Evolutionary conservation across 2,797 vertebrate genomes (phyloP).

Genomic region (Buphagus erythrorhynchus): DNA sequence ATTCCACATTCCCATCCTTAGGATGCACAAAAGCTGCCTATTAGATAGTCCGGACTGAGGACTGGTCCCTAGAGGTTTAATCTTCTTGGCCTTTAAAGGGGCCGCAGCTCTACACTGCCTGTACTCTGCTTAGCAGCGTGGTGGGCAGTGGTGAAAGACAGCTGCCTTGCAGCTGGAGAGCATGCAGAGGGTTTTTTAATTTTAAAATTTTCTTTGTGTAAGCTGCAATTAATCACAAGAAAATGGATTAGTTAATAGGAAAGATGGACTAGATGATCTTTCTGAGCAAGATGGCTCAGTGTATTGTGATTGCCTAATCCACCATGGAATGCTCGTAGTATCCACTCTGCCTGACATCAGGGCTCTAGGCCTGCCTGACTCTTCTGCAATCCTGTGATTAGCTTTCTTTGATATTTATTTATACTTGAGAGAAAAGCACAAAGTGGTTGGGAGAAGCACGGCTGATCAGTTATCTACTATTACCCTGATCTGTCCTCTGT

Average conservation of each 20-base stretch:
- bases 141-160: neutral
- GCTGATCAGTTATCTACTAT: neutral
- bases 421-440: neutral
- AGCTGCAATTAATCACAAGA: neutral
- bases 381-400: neutral
- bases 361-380: neutral
- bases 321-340: neutral
- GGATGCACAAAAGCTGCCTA: neutral
- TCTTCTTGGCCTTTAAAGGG: neutral
- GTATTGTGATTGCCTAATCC: neutral
- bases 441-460: neutral
- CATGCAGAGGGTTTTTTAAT: rapidly evolving
- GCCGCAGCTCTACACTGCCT: neutral
- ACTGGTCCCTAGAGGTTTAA: neutral
- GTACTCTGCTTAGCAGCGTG: neutral
- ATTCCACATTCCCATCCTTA: neutral
- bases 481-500: neutral
- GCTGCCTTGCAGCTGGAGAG: neutral
- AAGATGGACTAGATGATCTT: neutral
- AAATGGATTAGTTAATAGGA: neutral
- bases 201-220: neutral
- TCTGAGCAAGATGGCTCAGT: neutral
- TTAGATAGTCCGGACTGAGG: neutral
- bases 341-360: neutral
- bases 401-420: neutral